A percentile compares a stretch with the other conserved stretches of the same genome.
Evolutionary conservation across 1,140 invertebrate species (phyloP).

Genomic region (Pseudomyrmex dendroicus): DNA sequence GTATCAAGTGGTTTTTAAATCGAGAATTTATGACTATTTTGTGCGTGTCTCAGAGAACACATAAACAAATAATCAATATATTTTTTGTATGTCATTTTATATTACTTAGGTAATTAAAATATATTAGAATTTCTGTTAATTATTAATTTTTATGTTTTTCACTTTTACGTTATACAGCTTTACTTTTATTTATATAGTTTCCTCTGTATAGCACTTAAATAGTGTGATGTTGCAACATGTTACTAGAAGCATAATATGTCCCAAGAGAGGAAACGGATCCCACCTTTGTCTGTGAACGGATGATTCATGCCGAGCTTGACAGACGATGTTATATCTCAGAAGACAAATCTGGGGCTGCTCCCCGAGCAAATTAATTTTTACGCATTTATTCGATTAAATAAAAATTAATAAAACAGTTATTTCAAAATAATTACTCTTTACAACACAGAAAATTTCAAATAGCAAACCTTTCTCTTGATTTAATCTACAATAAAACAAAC

Average conservation of each 20-base stretch:
- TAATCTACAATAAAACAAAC: too few species aligned
- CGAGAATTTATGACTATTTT: neutral
- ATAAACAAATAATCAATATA: neutral
- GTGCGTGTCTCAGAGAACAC: neutral
- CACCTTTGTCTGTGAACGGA: constrained; percentile 57
- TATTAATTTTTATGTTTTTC: too few species aligned
- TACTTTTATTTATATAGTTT: too few species aligned
- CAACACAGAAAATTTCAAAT: too few species aligned
- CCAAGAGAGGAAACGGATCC: constrained; percentile 64
- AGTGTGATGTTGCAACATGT: constrained; percentile 61
- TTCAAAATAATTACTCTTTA: neutral
- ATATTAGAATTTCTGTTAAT: too few species aligned
- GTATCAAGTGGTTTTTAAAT: neutral
- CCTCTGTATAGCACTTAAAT: constrained; percentile 35
- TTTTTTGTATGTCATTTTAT: too few species aligned
- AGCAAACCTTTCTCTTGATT: too few species aligned
- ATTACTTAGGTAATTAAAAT: too few species aligned
- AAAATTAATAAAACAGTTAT: neutral
- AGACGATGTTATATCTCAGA: constrained; percentile 41
- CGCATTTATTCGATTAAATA: neutral
- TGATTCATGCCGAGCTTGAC: constrained; percentile 61
- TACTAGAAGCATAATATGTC: constrained; percentile 61
- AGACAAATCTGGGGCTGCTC: neutral
- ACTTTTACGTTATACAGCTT: too few species aligned
- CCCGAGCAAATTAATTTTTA: neutral